A percentile compares a stretch with the other conserved stretches of the same genome.
These are phyloP conservation scores for Microctonus hyperodae DNA, from an alignment of 2,888 invertebrate species.

Conservation along the genomic window DNA sequence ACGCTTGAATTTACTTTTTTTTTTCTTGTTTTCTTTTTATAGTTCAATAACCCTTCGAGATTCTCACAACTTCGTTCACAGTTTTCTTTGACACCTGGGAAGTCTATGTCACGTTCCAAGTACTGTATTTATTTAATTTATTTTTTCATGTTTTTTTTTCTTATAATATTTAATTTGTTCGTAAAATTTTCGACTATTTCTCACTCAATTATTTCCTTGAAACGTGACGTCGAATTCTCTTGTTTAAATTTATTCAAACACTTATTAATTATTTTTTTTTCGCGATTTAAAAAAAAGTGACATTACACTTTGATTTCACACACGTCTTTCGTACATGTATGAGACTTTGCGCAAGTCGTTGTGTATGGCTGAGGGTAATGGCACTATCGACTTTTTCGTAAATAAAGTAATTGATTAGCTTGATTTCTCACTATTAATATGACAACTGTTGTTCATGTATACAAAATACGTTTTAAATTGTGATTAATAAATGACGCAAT, in stretches of 20 bases:
- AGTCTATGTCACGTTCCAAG: slow-evolving; percentile 19
- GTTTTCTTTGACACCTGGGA: background rate
- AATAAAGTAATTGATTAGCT: background rate
- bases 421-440: background rate
- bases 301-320: slow-evolving; percentile 16
- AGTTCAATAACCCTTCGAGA: background rate
- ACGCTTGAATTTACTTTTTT: background rate
- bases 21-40: background rate
- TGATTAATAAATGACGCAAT: background rate
- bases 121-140: slow-evolving; percentile 4
- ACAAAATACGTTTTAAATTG: background rate
- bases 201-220: background rate
- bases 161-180: background rate
- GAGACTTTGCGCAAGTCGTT: slow-evolving; percentile 43
- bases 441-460: background rate
- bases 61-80: background rate
- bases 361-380: background rate
- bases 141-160: background rate
- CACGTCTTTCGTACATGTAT: slow-evolving; percentile 44
- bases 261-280: background rate
- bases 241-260: background rate
- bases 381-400: background rate
- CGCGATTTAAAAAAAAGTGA: background rate
- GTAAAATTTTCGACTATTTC: background rate
- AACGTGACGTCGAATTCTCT: slow-evolving; percentile 16